Base-by-base conservation (phyloP, 2,888 invertebrate species). In the Brenthis ino region DNA sequence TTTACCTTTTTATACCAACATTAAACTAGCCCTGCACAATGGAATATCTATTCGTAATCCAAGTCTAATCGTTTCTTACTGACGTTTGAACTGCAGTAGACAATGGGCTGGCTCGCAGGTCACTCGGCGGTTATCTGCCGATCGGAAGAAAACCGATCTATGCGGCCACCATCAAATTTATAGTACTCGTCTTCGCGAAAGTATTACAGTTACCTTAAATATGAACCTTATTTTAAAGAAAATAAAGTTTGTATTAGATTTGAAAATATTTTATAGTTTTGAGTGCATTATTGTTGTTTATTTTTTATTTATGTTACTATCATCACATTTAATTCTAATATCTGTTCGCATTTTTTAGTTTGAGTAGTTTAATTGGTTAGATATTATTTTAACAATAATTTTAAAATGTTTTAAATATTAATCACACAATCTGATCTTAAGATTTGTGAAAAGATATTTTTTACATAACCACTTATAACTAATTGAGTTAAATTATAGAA, bases 81-180 rank as follows among this genome's bases (percentile, higher is more conserved):
- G 80, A 77, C 78, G 78, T 84, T 82, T 79, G 80, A 80, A 78
- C 79, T 79, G 80, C 79, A 79, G 75, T 82, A 86, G 76, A 91
- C 90, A 91, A 91, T 91, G 81, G 88, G 79, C 80, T 75, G 79
- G 75, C 85, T 87, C 87, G 83, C 86, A 84, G 91, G 91, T 91
- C 89, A 87, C 77, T 85, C 80, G 77, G 79, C 85, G 87, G 89
- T 89, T 89, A 91, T 91, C 91, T 86, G 76, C 69, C 74, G 84
- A 90, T 91, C 89, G 85, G 82, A 85, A 84, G 86, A 86, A 85
- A 87, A 86, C 80, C 82, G 84, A 89, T 87, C 83, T 86, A 78
- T 75, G 85, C 81, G 85, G 86, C 84, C 83, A 79, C 79, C 79
- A 76, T 84, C 84, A 84, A 85, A 90, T 89, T 90, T 90, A 90